Percentiles rank a stretch among this genome's conserved stretches.
These are phyloP conservation scores for Sus cebifrons DNA, from an alignment of 2,797 vertebrate species.

Conservation along the genomic window DNA sequence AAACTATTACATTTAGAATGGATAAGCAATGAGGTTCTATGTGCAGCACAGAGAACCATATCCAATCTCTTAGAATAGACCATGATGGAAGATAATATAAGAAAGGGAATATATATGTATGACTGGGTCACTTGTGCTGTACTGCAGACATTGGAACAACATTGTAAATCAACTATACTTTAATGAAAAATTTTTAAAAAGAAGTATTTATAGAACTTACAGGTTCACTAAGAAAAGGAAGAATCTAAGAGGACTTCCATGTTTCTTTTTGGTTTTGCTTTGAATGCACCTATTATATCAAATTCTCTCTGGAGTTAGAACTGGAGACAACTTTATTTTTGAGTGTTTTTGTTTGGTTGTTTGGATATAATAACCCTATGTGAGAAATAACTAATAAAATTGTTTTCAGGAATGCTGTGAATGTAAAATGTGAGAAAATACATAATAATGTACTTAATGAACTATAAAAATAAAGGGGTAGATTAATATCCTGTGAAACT, in stretches of 20 bases:
- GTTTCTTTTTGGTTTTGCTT: not conserved
- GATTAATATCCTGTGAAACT: constrained; percentile 74
- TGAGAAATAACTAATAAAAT: constrained; percentile 53
- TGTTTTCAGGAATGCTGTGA: constrained; percentile 57
- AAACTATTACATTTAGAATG: too few relatives aligned
- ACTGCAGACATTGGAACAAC: too few relatives aligned
- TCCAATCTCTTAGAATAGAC: too few relatives aligned
- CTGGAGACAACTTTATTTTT: constrained; percentile 10
- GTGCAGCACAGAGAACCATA: too few relatives aligned
- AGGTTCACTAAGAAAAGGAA: not conserved
- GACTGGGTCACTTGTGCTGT: too few relatives aligned
- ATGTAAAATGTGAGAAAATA: constrained; percentile 61
- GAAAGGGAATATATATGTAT: too few relatives aligned
- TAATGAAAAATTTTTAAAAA: not conserved
- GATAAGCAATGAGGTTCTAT: too few relatives aligned
- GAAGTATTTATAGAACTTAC: too few relatives aligned
- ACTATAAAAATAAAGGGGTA: constrained; percentile 71
- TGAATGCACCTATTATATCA: not conserved
- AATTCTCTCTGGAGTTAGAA: constrained; percentile 22
- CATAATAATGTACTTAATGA: constrained; percentile 72
- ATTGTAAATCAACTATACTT: too few relatives aligned
- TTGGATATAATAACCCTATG: constrained; percentile 56
- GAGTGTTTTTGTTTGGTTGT: constrained; percentile 78
- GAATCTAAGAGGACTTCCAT: not conserved
- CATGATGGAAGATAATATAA: too few relatives aligned